Conservation (phyloP, 2,113 vertebrate species). For the Psammodynastes pulverulentus region DNA sequence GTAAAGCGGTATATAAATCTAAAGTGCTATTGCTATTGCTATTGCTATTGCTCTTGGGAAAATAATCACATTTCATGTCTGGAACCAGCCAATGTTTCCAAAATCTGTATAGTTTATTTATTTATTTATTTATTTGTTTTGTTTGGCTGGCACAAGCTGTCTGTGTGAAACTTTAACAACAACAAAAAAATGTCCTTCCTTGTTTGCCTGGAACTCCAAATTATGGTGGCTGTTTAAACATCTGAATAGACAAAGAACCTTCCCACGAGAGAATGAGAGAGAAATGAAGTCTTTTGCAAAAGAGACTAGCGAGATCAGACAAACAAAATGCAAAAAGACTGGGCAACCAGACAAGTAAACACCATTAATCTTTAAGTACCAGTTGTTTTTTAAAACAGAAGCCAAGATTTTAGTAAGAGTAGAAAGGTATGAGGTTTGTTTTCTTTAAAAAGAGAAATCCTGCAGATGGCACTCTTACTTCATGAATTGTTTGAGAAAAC, state of each 20-base stretch:
- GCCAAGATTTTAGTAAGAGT: conserved; percentile 1
- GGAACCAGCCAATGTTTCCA: neutral
- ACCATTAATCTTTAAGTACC: conserved; percentile 46
- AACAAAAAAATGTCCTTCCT: neutral
- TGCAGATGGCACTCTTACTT: conserved; percentile 71
- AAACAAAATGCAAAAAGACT: conserved; percentile 42
- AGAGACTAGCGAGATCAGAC: conserved; percentile 18
- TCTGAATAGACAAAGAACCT: neutral
- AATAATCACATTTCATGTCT: too few species aligned
- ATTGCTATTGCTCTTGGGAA: too few species aligned
- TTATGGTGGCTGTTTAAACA: neutral
- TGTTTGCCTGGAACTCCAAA: conserved; percentile 10
- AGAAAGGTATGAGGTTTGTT: neutral
- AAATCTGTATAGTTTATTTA: neutral
- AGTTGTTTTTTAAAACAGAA: neutral
- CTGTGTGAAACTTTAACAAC: conserved; percentile 3
- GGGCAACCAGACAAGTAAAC: conserved; percentile 51
- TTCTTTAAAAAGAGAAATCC: conserved; percentile 40
- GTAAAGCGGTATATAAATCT: too few species aligned
- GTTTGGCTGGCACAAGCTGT: neutral
- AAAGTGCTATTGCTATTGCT: too few species aligned
- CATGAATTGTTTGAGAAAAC: conserved; percentile 11
- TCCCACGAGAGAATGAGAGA: neutral
- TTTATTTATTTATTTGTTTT: too few species aligned
- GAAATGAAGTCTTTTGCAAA: conserved; percentile 16